Base-by-base conservation (phyloP, 2,113 vertebrate species). In the Pangasianodon hypophthalmus region DNA sequence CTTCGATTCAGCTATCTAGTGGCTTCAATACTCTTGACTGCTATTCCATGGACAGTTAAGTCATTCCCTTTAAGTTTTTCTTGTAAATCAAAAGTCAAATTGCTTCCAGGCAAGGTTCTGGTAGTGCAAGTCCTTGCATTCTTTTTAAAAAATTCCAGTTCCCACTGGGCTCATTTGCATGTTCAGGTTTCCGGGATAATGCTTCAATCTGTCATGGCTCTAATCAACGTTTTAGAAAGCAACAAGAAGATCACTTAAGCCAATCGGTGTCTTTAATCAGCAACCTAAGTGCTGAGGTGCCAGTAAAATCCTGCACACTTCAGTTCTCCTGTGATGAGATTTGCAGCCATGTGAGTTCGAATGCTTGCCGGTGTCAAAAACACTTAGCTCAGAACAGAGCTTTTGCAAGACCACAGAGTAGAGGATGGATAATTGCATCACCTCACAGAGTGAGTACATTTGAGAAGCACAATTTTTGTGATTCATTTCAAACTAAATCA, bases 261-360 rank as follows among this genome's bases (percentile, higher is more conserved):
- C 82, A 83, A 88, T 91, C 54, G 7, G 83, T 50, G 77, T 26
- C 85, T 90, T 88, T 91, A 91, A 91, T 91, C 69, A 89, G 81
- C 58, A 75, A 81, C 73, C 71, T 81, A 90, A 89, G 88, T 89
- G 73, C 83, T 85, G 71, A 85, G 77, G 64, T 85, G 71, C 77
- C 86, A 54, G 86, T 85, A 81, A 85, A 90, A 87, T 67, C 71
- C 88, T 67, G 84, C 73, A 52, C 84, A 79, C 73, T 86, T 69
- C 58, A 46, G 58, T 86, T 86, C 88, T 54, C 73, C 32, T 29
- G 73, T 85, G 84, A 89, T 89, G 88, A 86, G 88, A 85, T 89
- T 86, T 89, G 88, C 81, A 88, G 80, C 67, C 88, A 62, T 71
- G 75, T 60, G 77, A 54, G 84, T 48, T 85, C 46, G 75, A 82